Percentiles rank a stretch among this genome's conserved stretches.
phyloP scores from a whole-genome alignment of 2,888 invertebrate genomes.

The Apodemia duryi region DNA sequence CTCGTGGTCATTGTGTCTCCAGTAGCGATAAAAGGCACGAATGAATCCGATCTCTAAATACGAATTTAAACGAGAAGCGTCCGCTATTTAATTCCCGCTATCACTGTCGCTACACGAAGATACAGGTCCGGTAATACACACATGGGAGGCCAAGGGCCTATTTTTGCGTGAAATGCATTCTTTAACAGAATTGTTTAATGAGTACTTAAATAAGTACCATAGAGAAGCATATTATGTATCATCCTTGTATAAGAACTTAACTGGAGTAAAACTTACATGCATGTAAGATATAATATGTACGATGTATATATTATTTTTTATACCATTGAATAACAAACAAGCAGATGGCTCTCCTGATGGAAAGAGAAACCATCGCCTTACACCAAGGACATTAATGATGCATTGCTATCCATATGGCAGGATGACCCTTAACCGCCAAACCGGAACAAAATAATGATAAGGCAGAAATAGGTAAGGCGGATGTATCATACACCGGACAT shows the following conservation, averaged over 20 bases:
- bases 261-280: neutral
- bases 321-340: no score
- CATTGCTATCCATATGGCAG: no score
- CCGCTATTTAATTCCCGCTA: constrained; percentile 53
- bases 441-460: no score
- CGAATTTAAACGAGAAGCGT: constrained; percentile 41
- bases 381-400: no score
- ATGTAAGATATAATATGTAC: no score
- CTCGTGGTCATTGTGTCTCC: constrained; percentile 53
- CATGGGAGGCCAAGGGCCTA: constrained; percentile 11
- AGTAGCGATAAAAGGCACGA: constrained; percentile 56
- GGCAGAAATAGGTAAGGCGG: no score
- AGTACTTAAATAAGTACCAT: neutral
- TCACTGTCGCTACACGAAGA: constrained; percentile 36
- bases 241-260: neutral
- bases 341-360: no score
- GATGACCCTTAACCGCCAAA: no score
- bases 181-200: neutral
- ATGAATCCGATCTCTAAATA: constrained; percentile 41
- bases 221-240: no score
- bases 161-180: neutral
- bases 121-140: neutral
- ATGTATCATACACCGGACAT: no score
- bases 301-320: no score
- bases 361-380: no score